Percentiles rank a stretch among this genome's conserved stretches.
Evolutionary conservation across 2,113 vertebrate genomes (phyloP).

Genomic region (Scolopax mira): DNA sequence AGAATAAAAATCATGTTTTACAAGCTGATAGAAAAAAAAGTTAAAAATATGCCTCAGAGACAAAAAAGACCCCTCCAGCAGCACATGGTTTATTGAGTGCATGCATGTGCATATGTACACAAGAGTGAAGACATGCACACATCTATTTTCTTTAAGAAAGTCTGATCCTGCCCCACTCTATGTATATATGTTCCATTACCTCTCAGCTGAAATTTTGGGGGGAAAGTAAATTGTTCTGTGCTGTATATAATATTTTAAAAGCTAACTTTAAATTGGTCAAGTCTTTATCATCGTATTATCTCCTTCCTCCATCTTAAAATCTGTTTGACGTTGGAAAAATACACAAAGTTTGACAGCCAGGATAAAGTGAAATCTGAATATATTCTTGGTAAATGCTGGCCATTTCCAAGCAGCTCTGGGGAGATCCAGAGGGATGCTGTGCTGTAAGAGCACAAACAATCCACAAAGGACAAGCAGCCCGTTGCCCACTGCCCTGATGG

Average conservation of each 20-base stretch:
- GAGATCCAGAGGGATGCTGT: not conserved
- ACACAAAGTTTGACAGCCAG: conserved; percentile 56
- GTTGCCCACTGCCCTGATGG: not conserved
- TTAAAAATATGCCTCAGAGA: conserved; percentile 62
- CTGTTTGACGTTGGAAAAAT: conserved; percentile 55
- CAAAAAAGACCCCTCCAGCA: not conserved
- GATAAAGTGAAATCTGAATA: conserved; percentile 22
- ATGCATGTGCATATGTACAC: not conserved
- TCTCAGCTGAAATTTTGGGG: not conserved
- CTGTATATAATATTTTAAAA: not conserved
- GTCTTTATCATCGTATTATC: conserved; percentile 49
- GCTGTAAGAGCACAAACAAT: conserved; percentile 31
- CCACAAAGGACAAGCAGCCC: conserved; percentile 1
- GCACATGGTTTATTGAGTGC: conserved; percentile 42
- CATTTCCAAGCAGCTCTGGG: not conserved
- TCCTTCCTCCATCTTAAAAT: conserved; percentile 54
- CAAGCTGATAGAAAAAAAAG: conserved; percentile 79
- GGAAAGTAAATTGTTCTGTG: not conserved
- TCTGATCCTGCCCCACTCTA: not conserved
- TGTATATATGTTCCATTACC: not conserved
- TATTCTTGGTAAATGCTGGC: not conserved
- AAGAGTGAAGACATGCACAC: not conserved
- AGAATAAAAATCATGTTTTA: conserved; percentile 82
- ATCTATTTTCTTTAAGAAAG: conserved; percentile 6
- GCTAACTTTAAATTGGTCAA: not conserved